Percentiles rank a stretch among this genome's conserved stretches.
Conservation (phyloP, 2,888 invertebrate species). For the Ariolimax columbianus region DNA sequence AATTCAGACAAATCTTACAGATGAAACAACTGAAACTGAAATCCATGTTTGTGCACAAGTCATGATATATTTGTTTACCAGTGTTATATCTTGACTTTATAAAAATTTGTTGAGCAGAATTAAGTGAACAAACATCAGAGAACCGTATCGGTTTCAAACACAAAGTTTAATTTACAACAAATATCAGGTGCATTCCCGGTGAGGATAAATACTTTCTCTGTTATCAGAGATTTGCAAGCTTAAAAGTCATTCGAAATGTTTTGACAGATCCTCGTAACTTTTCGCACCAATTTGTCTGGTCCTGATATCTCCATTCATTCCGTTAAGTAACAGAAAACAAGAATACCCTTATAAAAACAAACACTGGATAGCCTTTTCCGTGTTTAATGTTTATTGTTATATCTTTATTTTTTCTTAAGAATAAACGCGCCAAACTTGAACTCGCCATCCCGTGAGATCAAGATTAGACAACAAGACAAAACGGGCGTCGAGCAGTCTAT, state of each 20-base stretch:
- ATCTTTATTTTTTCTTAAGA: conserved; percentile 2
- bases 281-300: conserved; percentile 3
- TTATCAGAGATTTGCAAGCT: background rate
- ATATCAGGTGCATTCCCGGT: background rate
- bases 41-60: too few relatives aligned
- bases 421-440: background rate
- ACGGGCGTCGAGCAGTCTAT: background rate
- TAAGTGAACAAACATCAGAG: conserved; percentile 8
- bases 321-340: background rate
- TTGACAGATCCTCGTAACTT: conserved; percentile 20
- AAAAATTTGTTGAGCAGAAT: background rate
- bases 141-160: conserved; percentile 7
- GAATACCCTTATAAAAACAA: conserved; percentile 22
- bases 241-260: background rate
- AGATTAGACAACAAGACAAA: background rate
- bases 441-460: background rate
- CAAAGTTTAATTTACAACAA: background rate
- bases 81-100: too few relatives aligned
- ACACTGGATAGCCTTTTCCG: conserved; percentile 13
- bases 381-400: conserved; percentile 38
- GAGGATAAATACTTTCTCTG: background rate
- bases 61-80: too few relatives aligned
- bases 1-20: too few relatives aligned
- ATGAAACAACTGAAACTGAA: too few relatives aligned
- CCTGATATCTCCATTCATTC: background rate